A percentile compares a stretch with the other conserved stretches of the same genome.
These are phyloP conservation scores for Ranitomeya variabilis DNA, from an alignment of 2,113 vertebrate genomes.

Conservation along the genomic window DNA sequence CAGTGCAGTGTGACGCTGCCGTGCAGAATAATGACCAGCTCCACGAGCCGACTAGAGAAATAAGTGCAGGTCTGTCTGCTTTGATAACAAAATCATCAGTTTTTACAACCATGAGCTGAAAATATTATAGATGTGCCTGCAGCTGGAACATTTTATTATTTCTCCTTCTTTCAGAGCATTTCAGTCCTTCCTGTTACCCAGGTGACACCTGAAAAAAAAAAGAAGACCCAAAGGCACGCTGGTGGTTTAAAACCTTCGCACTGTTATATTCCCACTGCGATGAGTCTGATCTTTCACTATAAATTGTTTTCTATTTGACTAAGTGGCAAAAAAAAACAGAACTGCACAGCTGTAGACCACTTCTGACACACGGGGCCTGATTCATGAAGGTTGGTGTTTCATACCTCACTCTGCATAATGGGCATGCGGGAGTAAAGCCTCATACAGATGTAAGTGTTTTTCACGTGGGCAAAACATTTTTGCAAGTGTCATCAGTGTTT, in stretches of 20 bases:
- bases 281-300: neutral
- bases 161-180: neutral
- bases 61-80: constrained; percentile 65
- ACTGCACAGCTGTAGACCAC: neutral
- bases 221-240: neutral
- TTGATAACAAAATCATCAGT: constrained; percentile 71
- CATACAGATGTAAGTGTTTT: too few relatives aligned
- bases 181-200: neutral
- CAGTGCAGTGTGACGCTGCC: constrained; percentile 60
- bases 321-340: neutral
- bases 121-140: constrained; percentile 64
- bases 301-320: neutral
- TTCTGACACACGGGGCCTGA: too few relatives aligned
- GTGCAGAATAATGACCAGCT: constrained; percentile 66
- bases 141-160: constrained; percentile 63
- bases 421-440: too few relatives aligned
- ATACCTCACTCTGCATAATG: too few relatives aligned
- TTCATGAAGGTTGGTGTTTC: too few relatives aligned
- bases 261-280: neutral
- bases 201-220: neutral
- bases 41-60: constrained; percentile 63
- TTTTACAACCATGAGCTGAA: constrained; percentile 66
- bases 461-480: too few relatives aligned
- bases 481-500: too few relatives aligned
- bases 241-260: neutral